These are phyloP conservation scores for Megaceryle maxima DNA, from an alignment of 2,113 vertebrate species.

Conservation along the genomic window DNA sequence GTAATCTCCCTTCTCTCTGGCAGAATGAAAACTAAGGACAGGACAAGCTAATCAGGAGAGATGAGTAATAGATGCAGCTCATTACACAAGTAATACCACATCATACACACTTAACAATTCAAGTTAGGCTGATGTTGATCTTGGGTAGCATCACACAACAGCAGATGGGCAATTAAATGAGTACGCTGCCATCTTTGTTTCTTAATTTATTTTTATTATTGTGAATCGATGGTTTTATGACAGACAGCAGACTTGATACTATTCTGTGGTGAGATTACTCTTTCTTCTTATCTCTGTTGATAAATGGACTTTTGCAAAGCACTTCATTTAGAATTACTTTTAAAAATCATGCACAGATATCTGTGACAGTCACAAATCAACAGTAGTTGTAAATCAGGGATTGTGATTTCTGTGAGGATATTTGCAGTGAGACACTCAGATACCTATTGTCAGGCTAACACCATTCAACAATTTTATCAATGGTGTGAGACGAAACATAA, in stretches of 20 bases:
- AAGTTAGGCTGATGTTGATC: neutral
- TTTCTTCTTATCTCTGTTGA: neutral
- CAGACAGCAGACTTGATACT: neutral
- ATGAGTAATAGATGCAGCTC: neutral
- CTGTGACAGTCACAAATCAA: neutral
- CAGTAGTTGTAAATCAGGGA: neutral
- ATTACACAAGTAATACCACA: neutral
- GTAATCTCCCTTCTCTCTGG: neutral
- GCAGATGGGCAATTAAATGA: neutral
- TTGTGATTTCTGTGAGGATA: neutral
- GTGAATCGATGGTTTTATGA: neutral
- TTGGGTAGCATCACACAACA: neutral
- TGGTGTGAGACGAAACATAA: neutral
- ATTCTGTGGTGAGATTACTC: neutral
- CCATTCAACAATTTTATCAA: neutral
- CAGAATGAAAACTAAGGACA: constrained; percentile 12
- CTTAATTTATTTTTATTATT: neutral
- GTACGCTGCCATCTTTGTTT: neutral
- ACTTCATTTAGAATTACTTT: neutral
- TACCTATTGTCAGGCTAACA: neutral
- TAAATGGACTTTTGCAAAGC: neutral
- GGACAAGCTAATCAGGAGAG: neutral
- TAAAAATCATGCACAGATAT: neutral
- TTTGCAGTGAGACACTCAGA: neutral
- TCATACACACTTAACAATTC: neutral